Evolutionary conservation across 2,113 vertebrate genomes (phyloP).

Genomic region (Trematocara marginatum): DNA sequence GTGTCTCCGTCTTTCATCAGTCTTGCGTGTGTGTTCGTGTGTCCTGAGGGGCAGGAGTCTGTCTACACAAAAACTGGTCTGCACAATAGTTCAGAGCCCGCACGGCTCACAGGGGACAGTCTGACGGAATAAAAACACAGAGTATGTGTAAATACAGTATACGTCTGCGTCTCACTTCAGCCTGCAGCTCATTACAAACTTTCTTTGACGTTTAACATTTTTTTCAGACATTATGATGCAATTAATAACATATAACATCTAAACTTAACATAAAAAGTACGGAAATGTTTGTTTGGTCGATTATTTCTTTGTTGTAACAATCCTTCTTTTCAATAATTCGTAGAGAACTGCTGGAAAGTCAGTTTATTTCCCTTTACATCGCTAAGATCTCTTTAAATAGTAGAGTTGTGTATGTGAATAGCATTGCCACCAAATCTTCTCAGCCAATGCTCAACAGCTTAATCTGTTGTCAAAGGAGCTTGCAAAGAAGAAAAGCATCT

Average conservation of each 20-base stretch:
- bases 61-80: background rate
- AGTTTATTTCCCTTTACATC: background rate
- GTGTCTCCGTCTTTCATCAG: slow-evolving; percentile 65
- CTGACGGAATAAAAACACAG: background rate
- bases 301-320: background rate
- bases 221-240: slow-evolving; percentile 70
- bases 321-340: background rate
- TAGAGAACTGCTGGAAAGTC: background rate
- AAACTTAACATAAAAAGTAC: background rate
- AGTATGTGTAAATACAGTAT: background rate
- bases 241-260: slow-evolving; percentile 64
- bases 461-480: background rate
- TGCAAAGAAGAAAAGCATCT: too few species aligned
- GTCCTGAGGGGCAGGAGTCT: slow-evolving; percentile 10
- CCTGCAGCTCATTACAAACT: slow-evolving; percentile 47
- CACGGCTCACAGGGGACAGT: slow-evolving; percentile 12
- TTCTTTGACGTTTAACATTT: slow-evolving; percentile 42
- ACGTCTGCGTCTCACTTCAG: background rate
- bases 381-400: background rate
- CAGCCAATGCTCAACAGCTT: background rate
- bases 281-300: background rate
- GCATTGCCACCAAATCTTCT: background rate
- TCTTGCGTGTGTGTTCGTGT: slow-evolving; percentile 17
- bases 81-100: slow-evolving; percentile 41
- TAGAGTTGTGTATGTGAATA: background rate